Evolutionary conservation across 2,888 invertebrate species (phyloP), one percentile per base, ranked within the genome.

Genomic region (Sepiola atlantica): DNA sequence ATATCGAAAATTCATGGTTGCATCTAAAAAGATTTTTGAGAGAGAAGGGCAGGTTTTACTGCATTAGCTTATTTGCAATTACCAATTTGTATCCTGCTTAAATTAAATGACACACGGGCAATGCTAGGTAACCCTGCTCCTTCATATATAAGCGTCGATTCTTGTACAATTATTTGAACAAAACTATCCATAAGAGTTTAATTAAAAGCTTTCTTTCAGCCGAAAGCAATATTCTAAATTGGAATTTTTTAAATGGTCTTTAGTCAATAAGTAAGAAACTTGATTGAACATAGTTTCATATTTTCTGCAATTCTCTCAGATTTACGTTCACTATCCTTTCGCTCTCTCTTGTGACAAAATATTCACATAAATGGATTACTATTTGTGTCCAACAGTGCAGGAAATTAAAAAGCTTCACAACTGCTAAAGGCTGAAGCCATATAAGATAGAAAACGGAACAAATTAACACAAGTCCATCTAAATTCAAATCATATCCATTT

Each of bases 321-420:
- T 77, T 77, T n/a, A 28, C 16, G 12, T 77, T 2, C 32, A 77
- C 14, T 16, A n/a, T 77, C n/a, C 77, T n/a, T n/a, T 77, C n/a
- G n/a, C 77, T 0, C 32, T 77, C 14, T n/a, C 10, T 4, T 16
- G 20, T 35, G 21, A 35, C 12, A 54, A 92, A 28, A 10, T 35
- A 92, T 92, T 16, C 16, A 92, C 55, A 92, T 35, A 32, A 77
- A 77, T 16, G 32, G 77, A 12, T 1, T 8, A 77, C n/a, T 77
- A 77, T n/a, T 77, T 77, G 77, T 77, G 77, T n/a, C n/a, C 77
- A 77, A 77, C n/a, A 77, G 18, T 77, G 77, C 77, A 77, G 77
- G 77, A 77, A 77, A 77, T 77, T 77, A 77, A 77, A 77, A 45
- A 77, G n/a, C 16, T 77, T 77, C 77, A 77, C 77, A 77, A 77